These are phyloP conservation scores for Pseudotriccus pelzelni DNA, from an alignment of 2,797 vertebrate species.

Conservation along the genomic window DNA sequence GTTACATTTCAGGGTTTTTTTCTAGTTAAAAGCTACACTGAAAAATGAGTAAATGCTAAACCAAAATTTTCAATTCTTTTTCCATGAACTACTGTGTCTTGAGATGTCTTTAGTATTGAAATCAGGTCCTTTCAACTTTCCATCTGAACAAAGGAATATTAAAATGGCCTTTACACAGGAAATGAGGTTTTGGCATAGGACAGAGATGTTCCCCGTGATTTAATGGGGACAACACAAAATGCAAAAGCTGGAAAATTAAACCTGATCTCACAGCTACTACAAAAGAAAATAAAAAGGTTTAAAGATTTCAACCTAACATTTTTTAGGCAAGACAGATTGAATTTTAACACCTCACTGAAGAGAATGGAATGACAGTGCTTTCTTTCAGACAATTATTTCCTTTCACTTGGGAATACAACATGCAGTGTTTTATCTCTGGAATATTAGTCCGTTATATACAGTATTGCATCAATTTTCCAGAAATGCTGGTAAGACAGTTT, in stretches of 20 bases:
- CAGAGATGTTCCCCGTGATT: background rate
- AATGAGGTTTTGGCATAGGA: background rate
- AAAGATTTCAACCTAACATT: accelerated
- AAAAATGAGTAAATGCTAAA: background rate
- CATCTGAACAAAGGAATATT: background rate
- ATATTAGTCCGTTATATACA: background rate
- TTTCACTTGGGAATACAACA: background rate
- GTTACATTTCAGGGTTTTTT: background rate
- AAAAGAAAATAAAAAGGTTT: background rate
- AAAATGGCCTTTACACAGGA: background rate
- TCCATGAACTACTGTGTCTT: background rate
- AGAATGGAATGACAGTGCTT: background rate
- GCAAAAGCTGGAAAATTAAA: background rate
- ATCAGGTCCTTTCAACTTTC: background rate
- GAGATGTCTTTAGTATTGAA: background rate
- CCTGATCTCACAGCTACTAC: background rate
- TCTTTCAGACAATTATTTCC: background rate
- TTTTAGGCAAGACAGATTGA: background rate
- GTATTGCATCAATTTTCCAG: background rate
- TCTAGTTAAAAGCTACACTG: background rate
- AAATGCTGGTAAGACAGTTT: background rate
- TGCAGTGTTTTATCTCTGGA: background rate
- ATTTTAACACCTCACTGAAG: background rate
- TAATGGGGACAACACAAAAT: background rate
- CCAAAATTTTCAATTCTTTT: background rate